Percentiles rank a stretch among this genome's conserved stretches.
Conservation (phyloP, 92 coral and sea anemone species). For the Umimayanthus kanabou region DNA sequence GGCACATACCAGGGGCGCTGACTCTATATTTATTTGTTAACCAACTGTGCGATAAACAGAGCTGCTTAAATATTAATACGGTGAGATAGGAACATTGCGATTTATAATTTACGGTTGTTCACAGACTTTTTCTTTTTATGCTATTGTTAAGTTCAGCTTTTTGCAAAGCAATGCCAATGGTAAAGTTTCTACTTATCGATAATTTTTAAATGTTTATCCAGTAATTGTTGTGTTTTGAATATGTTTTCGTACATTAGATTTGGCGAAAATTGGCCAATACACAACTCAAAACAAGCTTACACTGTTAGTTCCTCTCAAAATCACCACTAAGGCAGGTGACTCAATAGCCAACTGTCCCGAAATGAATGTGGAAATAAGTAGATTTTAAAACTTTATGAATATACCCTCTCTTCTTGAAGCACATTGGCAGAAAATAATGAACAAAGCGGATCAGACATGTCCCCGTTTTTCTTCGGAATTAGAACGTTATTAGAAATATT, state of each 20-base stretch:
- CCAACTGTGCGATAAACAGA: constrained; percentile 13
- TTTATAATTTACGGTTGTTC: not conserved
- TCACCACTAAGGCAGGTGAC: not conserved
- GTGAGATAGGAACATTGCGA: not conserved
- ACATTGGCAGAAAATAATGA: not conserved
- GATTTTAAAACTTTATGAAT: too few species aligned
- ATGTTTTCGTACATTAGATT: not conserved
- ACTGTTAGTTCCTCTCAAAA: not conserved
- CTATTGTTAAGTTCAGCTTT: not conserved
- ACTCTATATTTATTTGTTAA: not conserved
- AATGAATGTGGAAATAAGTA: not conserved
- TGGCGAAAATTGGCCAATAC: not conserved
- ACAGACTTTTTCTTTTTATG: not conserved
- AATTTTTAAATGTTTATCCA: not conserved
- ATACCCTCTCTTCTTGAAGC: not conserved
- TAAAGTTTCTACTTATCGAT: not conserved
- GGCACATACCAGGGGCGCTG: not conserved
- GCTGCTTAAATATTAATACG: constrained; percentile 12
- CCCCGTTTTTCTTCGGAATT: too few species aligned
- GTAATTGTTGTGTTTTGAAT: not conserved
- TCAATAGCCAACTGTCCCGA: not conserved
- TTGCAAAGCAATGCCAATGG: not conserved
- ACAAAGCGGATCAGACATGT: not conserved
- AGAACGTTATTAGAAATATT: not conserved
- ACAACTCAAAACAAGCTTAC: not conserved